Percentiles rank a stretch among this genome's conserved stretches.
Evolutionary conservation across 2,113 vertebrate genomes (phyloP).

Genomic region (Jacana jacana): DNA sequence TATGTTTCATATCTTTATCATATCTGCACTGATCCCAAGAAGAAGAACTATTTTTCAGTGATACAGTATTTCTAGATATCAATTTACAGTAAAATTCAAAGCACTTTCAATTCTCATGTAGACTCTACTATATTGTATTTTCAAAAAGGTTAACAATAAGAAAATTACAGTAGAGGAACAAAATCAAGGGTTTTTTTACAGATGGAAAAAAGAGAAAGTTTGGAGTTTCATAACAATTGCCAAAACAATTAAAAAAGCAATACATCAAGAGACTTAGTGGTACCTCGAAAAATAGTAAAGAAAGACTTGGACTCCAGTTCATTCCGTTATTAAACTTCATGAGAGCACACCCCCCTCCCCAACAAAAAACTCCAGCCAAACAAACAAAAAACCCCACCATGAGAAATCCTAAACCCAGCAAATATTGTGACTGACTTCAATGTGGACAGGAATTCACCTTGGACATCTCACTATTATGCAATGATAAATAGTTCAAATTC

Average conservation of each 20-base stretch:
- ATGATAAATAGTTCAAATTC: not conserved
- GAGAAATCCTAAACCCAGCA: not conserved
- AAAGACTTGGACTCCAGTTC: not conserved
- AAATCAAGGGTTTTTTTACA: not conserved
- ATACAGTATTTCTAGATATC: not conserved
- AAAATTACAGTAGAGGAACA: conserved; percentile 41
- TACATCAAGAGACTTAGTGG: not conserved
- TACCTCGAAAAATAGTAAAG: not conserved
- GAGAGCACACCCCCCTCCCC: not conserved
- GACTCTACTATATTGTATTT: conserved; percentile 29
- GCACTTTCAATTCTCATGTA: conserved; percentile 35
- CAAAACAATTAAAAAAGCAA: not conserved
- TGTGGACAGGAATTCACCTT: not conserved
- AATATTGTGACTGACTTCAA: not conserved
- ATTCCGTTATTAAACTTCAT: not conserved
- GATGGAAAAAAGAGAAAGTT: not conserved
- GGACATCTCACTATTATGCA: not conserved
- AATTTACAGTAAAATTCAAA: conserved; percentile 58
- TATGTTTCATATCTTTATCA: conserved; percentile 49
- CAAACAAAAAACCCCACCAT: accelerated
- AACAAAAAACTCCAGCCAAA: not conserved
- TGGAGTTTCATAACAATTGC: not conserved
- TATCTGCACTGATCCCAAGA: conserved; percentile 17
- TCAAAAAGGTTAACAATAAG: conserved; percentile 6
- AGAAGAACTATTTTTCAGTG: conserved; percentile 26